phyloP scores from a whole-genome alignment of 2,113 vertebrate species.

The Axis porcinus region DNA sequence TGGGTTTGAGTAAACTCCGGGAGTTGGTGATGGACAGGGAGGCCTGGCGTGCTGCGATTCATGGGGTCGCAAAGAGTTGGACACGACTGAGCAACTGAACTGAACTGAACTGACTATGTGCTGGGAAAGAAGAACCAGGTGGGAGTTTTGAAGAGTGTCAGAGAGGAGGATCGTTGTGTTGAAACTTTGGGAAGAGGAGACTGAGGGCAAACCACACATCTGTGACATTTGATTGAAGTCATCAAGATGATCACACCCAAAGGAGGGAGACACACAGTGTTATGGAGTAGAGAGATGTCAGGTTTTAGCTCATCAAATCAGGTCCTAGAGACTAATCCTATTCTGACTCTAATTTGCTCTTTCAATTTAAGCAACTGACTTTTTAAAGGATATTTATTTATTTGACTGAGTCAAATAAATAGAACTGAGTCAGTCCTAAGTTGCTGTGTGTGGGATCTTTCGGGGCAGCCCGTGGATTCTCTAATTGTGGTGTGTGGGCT shows the following conservation, averaged over 20 bases:
- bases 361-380: not conserved
- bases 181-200: not conserved
- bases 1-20: too few relatives aligned
- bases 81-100: too few relatives aligned
- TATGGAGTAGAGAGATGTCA: not conserved
- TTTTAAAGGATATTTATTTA: not conserved
- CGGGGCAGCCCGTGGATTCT: not conserved
- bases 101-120: too few relatives aligned
- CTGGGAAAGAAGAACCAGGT: not conserved
- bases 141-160: not conserved
- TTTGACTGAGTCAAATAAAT: not conserved
- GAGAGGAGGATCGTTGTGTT: not conserved
- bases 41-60: too few relatives aligned
- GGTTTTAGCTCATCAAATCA: not conserved
- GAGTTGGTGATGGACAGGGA: too few relatives aligned
- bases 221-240: not conserved
- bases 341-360: not conserved
- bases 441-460: not conserved
- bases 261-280: not conserved
- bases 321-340: not conserved
- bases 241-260: not conserved
- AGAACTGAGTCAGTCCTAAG: not conserved
- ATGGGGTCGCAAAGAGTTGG: too few relatives aligned
- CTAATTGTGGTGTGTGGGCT: not conserved
- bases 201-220: not conserved